Base-by-base conservation (phyloP, 2,888 invertebrate species). In the Ectemnius cavifrons region DNA sequence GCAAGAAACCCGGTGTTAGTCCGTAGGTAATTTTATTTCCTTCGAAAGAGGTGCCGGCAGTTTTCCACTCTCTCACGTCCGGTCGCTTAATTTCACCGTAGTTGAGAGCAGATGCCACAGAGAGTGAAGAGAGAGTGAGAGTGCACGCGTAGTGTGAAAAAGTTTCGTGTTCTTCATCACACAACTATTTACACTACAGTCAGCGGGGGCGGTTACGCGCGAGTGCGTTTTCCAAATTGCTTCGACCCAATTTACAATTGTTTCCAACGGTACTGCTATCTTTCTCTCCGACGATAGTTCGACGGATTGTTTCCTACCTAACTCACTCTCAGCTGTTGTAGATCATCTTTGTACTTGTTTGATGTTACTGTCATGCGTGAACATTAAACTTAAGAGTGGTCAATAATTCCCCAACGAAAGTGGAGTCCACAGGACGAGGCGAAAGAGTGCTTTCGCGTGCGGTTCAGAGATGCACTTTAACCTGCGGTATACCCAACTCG, bases 371-470 rank as follows among this genome's bases (percentile, higher is more conserved):
- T 49, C 63, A 65, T 61, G 67, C 60, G 61, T 63, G 62, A 69
- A 73, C 79, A 75, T 79, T 69, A 78, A 79, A 78, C 78, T 75
- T 56, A 65, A 78, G 68, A 69, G 70, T 67, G 73, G 70, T 67
- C 67, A 70, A 73, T 70, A 65, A 70, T 62, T 65, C 63, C 63
- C 56, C 69, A 49, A 20, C 27, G 46, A 46, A 2, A 58, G 49
- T 46, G 47, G 52, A 13, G 47, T 11, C 52, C 16, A 5, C 16
- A 16, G 8, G n/a, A 14, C 14, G 52, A 5, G 52, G 1, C 14
- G 16, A 52, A 52, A 52, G 52, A 37, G 37, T 37, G 52, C 52
- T 52, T 52, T 52, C 16, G 52, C 37, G 11, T 37, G 37, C 11
- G 37, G 37, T 37, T 37, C 37, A 4, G 37, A 37, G 37, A 37